These are phyloP conservation scores for Amiota mariae DNA, from an alignment of 2,888 invertebrate genomes.

Conservation along the genomic window DNA sequence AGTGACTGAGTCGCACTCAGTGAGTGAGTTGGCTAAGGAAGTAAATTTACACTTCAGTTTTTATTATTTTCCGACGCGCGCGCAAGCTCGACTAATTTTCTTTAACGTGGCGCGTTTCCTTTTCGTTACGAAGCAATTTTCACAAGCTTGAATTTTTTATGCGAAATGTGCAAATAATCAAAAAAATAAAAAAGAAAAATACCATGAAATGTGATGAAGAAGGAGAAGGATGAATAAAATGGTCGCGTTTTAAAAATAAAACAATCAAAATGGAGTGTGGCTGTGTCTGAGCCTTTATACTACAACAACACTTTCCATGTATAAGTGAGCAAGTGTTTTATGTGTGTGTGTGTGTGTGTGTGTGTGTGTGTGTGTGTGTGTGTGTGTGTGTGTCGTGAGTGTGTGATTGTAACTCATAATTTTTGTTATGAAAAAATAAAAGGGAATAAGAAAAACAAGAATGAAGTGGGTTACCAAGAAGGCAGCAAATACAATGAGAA, in stretches of 20 bases:
- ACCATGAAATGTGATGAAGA: not conserved
- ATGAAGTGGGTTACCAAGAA: not conserved
- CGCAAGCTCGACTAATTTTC: slow-evolving; percentile 61
- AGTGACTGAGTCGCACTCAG: slow-evolving; percentile 31
- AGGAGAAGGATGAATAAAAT: not conserved
- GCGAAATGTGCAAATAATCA: not conserved
- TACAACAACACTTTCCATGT: not conserved
- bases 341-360: too few relatives aligned
- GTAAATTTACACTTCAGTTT: slow-evolving; percentile 64
- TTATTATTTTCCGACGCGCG: slow-evolving; percentile 61
- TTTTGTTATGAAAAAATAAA: slow-evolving; percentile 12
- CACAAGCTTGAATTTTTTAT: slow-evolving; percentile 30
- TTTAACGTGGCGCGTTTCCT: slow-evolving; percentile 41
- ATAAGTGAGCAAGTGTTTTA: not conserved
- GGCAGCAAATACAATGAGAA: too few relatives aligned
- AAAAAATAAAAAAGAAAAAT: slow-evolving; percentile 11
- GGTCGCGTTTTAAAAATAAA: slow-evolving; percentile 9
- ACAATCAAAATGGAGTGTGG: slow-evolving; percentile 6
- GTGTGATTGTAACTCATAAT: slow-evolving; percentile 14
- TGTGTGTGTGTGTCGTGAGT: rapidly evolving
- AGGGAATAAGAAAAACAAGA: not conserved
- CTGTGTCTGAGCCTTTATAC: not conserved
- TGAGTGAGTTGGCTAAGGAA: slow-evolving; percentile 47
- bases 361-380: too few relatives aligned
- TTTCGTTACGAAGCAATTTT: not conserved